A percentile compares a stretch with the other conserved stretches of the same genome.
These are phyloP conservation scores for Alsophila aescularia DNA, from an alignment of 2,888 invertebrate genomes.

Conservation along the genomic window DNA sequence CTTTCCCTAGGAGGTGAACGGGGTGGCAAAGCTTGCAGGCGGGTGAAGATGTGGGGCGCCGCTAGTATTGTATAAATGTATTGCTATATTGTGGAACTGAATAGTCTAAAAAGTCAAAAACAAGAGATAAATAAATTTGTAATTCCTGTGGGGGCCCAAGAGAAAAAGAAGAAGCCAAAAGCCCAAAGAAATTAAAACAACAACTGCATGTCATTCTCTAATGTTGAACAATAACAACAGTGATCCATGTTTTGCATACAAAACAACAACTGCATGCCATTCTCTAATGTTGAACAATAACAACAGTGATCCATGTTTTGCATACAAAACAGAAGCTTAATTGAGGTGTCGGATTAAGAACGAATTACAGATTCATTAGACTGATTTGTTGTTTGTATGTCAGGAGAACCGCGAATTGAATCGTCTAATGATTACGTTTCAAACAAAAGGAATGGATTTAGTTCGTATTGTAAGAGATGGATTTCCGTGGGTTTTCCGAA, in stretches of 20 bases:
- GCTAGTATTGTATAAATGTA: too few species aligned
- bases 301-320: conserved; percentile 3
- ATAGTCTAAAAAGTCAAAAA: too few species aligned
- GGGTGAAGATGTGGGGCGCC: too few species aligned
- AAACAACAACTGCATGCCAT: background rate
- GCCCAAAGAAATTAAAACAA: too few species aligned
- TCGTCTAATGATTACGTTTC: conserved; percentile 16
- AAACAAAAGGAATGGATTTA: background rate
- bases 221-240: conserved; percentile 3
- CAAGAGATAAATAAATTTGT: too few species aligned
- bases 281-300: background rate
- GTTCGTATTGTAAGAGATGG: background rate
- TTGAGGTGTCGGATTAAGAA: conserved; percentile 17
- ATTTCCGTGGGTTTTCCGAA: too few species aligned
- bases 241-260: conserved; percentile 11
- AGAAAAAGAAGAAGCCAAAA: too few species aligned
- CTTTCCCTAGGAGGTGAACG: too few species aligned
- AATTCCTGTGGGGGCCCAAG: too few species aligned
- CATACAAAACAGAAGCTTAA: conserved; percentile 16
- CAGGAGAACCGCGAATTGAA: conserved; percentile 2
- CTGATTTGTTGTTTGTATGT: conserved; percentile 18
- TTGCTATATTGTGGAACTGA: too few species aligned
- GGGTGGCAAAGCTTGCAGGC: too few species aligned
- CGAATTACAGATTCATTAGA: conserved; percentile 20
- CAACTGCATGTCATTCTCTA: background rate